Conservation (phyloP, 2,113 vertebrate genomes). For the Erpornis zantholeuca region DNA sequence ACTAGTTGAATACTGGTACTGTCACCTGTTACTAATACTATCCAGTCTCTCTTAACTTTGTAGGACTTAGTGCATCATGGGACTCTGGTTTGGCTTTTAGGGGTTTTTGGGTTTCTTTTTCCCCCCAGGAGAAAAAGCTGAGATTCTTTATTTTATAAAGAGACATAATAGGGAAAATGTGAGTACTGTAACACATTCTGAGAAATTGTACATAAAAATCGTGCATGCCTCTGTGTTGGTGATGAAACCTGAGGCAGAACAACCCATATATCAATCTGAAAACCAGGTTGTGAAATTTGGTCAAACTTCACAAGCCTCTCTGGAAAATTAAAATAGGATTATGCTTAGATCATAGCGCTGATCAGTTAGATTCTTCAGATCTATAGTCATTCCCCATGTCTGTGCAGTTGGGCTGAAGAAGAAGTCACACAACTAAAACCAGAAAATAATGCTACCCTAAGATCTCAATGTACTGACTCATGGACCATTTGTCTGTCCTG, state of each 20-base stretch:
- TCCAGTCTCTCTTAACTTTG: not conserved
- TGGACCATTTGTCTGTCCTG: not conserved
- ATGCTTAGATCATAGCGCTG: not conserved
- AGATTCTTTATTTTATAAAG: not conserved
- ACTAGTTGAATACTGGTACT: not conserved
- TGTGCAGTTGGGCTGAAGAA: not conserved
- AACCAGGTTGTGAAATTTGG: not conserved
- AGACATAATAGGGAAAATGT: not conserved
- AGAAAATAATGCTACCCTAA: not conserved
- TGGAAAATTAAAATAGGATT: not conserved
- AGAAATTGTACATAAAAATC: not conserved
- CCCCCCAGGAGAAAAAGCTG: not conserved
- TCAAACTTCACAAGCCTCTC: not conserved
- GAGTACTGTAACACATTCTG: not conserved
- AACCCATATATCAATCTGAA: not conserved
- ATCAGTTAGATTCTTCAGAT: not conserved
- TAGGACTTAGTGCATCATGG: not conserved
- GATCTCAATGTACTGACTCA: not conserved
- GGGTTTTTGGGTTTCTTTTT: not conserved
- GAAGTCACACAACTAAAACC: not conserved
- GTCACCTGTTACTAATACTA: not conserved
- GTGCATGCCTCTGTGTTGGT: not conserved
- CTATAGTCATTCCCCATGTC: not conserved
- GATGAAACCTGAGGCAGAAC: not conserved
- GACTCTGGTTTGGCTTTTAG: not conserved